Base-by-base conservation (phyloP, 2,113 vertebrate genomes). In the Peromyscus leucopus region DNA sequence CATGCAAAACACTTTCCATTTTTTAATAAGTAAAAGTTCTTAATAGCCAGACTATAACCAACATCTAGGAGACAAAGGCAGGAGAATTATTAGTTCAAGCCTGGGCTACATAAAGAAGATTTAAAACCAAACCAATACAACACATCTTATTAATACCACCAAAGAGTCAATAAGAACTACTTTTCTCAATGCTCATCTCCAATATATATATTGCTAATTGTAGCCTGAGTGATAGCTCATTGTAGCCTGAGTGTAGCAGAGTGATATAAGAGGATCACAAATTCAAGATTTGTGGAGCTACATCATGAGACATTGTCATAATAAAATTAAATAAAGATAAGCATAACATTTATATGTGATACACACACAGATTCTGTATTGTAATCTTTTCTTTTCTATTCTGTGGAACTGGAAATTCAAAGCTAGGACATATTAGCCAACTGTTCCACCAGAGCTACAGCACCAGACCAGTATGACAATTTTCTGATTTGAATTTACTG, bases 401-500 rank as follows among this genome's bases (percentile, higher is more conserved):
- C 31, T 22, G 6, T 22, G 2, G 10, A 83, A 67, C 2, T 13
- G 85, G 33, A 69, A 15, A 46, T 2, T 21, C 55, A 21, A 21
- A 67, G 2, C 10, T 13, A 69, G 8, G 16, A 33, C 2, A 86
- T 69, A 10, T 19, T 69, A 69, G 6, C 19, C 11, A 87, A 69
- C 16, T n/a, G 17, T n/a, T 22, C 17, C 48, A 51, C 65, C 31
- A 87, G 17, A 87, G 28, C 65, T n/a, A 15, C 0, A 33, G 39
- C 83, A 7, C 26, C 28, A 67, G 28, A 28, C 83, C 67, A 22
- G 75, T 19, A 55, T 28, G 51, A 46, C 74, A 74, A 78, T 84
- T 95, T 92, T 86, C n/a, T 89, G 69, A 36, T 22, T 86, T 89
- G 46, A 71, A 1, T 92, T 92, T 80, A 78, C 31, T 71, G 19